A percentile compares a stretch with the other conserved stretches of the same genome.
These are phyloP conservation scores for Platyura marginata DNA, from an alignment of 1,140 invertebrate species.

Conservation along the genomic window DNA sequence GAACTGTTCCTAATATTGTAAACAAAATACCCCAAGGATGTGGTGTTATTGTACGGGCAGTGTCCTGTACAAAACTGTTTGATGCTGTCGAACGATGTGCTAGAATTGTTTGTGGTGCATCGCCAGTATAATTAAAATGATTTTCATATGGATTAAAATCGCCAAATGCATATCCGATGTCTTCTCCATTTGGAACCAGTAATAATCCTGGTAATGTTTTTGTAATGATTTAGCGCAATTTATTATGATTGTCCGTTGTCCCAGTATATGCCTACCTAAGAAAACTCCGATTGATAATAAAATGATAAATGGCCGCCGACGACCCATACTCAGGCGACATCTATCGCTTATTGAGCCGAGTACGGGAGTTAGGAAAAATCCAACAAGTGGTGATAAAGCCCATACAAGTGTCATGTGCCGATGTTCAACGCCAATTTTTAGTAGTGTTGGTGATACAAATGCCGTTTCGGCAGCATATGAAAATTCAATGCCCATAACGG, in stretches of 20 bases:
- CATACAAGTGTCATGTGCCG: slow-evolving; percentile 88
- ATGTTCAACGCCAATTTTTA: slow-evolving; percentile 82
- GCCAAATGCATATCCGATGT: slow-evolving; percentile 60
- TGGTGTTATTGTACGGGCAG: slow-evolving; percentile 9
- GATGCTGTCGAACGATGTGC: slow-evolving; percentile 25
- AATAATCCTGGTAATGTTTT: slow-evolving; percentile 41
- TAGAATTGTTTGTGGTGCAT: not conserved
- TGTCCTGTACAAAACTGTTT: slow-evolving; percentile 5
- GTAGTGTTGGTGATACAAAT: slow-evolving; percentile 84
- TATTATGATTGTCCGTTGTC: slow-evolving; percentile 1
- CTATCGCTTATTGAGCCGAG: slow-evolving; percentile 83
- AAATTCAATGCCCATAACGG: slow-evolving; percentile 94
- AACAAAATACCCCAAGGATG: slow-evolving; percentile 83
- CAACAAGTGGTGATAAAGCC: slow-evolving; percentile 79
- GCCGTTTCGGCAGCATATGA: slow-evolving; percentile 91
- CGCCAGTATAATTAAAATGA: slow-evolving; percentile 12
- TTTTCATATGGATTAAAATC: slow-evolving; percentile 34
- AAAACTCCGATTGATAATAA: slow-evolving; percentile 76
- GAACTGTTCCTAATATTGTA: slow-evolving; percentile 79
- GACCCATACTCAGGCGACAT: slow-evolving; percentile 58
- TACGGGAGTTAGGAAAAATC: slow-evolving; percentile 84
- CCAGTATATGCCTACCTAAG: too few relatives aligned
- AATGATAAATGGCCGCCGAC: slow-evolving; percentile 81
- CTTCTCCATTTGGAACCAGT: slow-evolving; percentile 79
- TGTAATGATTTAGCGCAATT: not conserved